These are phyloP conservation scores for Chanos chanos DNA, from an alignment of 2,797 vertebrate genomes.

Conservation along the genomic window DNA sequence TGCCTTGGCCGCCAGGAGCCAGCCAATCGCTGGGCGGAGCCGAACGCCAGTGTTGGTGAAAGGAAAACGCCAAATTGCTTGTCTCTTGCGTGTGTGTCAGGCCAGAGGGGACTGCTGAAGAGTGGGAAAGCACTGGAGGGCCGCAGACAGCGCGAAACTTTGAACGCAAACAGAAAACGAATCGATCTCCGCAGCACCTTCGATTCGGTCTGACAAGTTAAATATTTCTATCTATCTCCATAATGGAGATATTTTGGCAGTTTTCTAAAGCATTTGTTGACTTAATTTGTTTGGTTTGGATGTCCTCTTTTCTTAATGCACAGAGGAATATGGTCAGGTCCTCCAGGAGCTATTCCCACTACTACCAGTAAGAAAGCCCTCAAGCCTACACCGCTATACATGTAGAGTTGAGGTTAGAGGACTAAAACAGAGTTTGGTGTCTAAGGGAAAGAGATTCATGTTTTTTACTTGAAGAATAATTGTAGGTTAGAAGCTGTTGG, in stretches of 20 bases:
- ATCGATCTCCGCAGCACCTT: slow-evolving; percentile 19
- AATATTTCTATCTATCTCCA: not conserved
- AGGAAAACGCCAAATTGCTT: slow-evolving; percentile 74
- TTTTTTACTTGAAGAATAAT: slow-evolving; percentile 30
- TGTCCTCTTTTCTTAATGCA: slow-evolving; percentile 46
- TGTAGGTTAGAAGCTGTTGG: slow-evolving; percentile 25
- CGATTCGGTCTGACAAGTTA: slow-evolving; percentile 5
- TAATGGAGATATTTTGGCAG: too few species aligned
- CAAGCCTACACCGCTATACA: slow-evolving; percentile 52
- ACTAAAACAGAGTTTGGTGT: slow-evolving; percentile 77
- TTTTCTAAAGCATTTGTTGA: too few species aligned
- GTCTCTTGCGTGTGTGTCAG: slow-evolving; percentile 58
- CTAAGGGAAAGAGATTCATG: slow-evolving; percentile 43
- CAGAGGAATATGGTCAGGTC: slow-evolving; percentile 55
- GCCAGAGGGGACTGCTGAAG: slow-evolving; percentile 55
- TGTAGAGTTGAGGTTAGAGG: slow-evolving; percentile 92
- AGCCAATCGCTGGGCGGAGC: slow-evolving; percentile 54
- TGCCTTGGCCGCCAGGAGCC: slow-evolving; percentile 74
- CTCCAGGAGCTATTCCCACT: slow-evolving; percentile 53
- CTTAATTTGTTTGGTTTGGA: slow-evolving; percentile 39
- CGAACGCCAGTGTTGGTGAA: slow-evolving; percentile 80
- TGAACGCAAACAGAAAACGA: slow-evolving; percentile 41
- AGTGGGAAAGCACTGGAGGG: slow-evolving; percentile 60
- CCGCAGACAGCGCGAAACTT: slow-evolving; percentile 55
- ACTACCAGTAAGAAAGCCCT: slow-evolving; percentile 46